These are phyloP conservation scores for Thymelicus acteon DNA, from an alignment of 2,888 invertebrate genomes.

Conservation along the genomic window DNA sequence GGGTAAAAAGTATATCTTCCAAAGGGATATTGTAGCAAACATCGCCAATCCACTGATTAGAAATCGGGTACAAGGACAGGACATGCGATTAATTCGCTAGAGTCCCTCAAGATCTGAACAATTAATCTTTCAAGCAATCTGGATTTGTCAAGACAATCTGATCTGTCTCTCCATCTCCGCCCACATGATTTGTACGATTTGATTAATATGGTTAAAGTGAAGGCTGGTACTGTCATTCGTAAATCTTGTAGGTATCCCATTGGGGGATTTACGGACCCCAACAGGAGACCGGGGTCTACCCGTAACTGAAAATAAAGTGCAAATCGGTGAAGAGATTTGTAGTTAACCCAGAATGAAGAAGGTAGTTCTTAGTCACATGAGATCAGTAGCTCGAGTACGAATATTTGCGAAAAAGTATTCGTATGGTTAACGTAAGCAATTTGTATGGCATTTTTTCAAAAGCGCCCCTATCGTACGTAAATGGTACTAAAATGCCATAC, in stretches of 20 bases:
- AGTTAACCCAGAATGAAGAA: too few species aligned
- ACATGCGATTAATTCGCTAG: constrained; percentile 16
- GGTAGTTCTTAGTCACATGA: too few species aligned
- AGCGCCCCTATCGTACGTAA: too few species aligned
- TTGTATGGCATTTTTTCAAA: too few species aligned
- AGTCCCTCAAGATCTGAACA: constrained; percentile 17
- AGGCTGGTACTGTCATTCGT: neutral
- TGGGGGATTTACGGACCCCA: too few species aligned
- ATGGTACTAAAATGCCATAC: too few species aligned
- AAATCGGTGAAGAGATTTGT: too few species aligned
- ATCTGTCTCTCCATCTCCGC: constrained; percentile 10
- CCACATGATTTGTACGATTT: neutral
- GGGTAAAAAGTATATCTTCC: neutral
- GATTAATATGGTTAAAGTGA: neutral
- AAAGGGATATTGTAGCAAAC: neutral
- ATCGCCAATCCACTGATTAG: constrained; percentile 13
- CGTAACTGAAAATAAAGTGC: too few species aligned
- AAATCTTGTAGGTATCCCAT: neutral
- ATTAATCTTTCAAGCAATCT: constrained; percentile 29
- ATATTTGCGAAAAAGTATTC: too few species aligned
- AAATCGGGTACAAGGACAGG: constrained; percentile 22
- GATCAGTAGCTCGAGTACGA: too few species aligned
- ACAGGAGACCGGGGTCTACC: too few species aligned
- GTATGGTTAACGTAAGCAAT: too few species aligned
- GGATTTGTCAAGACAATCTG: constrained; percentile 18